Evolutionary conservation across 2,113 vertebrate genomes (phyloP), one percentile per base, ranked within the genome.

Genomic region (Chitala chitala): DNA sequence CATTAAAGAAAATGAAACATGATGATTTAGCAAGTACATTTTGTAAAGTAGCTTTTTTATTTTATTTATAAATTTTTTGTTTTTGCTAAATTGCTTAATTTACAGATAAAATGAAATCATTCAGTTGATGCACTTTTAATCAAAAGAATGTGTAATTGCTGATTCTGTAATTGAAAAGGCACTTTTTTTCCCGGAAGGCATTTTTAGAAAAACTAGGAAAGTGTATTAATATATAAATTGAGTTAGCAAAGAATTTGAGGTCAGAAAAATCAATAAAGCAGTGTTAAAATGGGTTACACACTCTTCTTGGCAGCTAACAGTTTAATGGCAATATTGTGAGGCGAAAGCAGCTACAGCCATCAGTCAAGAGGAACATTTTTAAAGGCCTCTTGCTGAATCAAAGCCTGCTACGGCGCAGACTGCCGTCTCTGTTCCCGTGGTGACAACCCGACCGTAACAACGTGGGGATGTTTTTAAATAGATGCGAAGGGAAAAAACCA

Each of bases 191-290:
- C 59, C 33, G 5, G 38, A 3, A 33, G 59, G 59, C 59, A 38
- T 63, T 63, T 63, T 63, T 63, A 63, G 33, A 63, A 63, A 38
- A 38, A 22, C 33, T 59, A 12, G 38, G 10, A 29, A 63, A 63
- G 59, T 17, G 17, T n/a, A 36, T 63, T 63, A 63, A 63, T 33
- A 36, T 38, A 9, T 5, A 59, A 33, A 33, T 63, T 17, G 15
- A 36, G 59, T 0, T n/a, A n/a, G n/a, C 1, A 63, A 38, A 33
- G 1, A 29, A 63, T 20, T 63, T 15, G 31, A 38, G 59, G 59
- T 63, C 31, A 15, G 29, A n/a, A 5, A 8, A 26, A 2, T 63
- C 31, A 63, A 38, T 38, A 33, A 63, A 36, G 59, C 17, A 5
- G 56, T 15, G 29, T 15, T 33, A 15, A 59, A 59, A 31, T 15